Conservation (phyloP, 2,888 invertebrate species). For the Chalcosyrphus nemorum region DNA sequence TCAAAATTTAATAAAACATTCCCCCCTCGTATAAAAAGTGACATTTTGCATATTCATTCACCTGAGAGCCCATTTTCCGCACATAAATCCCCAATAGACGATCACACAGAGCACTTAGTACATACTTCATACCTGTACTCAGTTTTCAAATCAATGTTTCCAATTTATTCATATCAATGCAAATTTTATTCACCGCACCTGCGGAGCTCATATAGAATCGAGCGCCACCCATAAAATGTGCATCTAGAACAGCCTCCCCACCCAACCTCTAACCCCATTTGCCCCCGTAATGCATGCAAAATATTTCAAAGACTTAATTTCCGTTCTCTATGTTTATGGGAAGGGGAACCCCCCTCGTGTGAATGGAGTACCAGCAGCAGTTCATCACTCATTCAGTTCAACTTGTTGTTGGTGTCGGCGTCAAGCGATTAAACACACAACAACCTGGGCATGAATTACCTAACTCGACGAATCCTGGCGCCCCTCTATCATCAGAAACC, state of each 20-base stretch:
- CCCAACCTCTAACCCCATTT: no score
- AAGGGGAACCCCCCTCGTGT: no score
- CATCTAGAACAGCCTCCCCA: background rate
- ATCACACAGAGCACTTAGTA: conserved; percentile 10
- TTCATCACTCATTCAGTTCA: conserved; percentile 69
- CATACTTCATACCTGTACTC: background rate
- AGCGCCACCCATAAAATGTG: background rate
- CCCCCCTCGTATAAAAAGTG: background rate
- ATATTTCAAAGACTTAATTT: conserved; percentile 73
- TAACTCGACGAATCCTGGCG: conserved; percentile 58
- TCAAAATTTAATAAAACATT: conserved; percentile 41
- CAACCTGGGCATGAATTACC: conserved; percentile 69
- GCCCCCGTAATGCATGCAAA: conserved; percentile 54
- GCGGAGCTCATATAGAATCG: conserved; percentile 6
- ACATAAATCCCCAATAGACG: conserved; percentile 61
- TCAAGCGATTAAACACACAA: conserved; percentile 73
- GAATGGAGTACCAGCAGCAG: conserved; percentile 41
- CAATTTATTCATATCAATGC: conserved; percentile 73
- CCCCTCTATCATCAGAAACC: conserved; percentile 31
- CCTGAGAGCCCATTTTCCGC: conserved; percentile 55
- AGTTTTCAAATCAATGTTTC: conserved; percentile 65
- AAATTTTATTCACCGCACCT: conserved; percentile 72
- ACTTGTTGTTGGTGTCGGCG: conserved; percentile 71
- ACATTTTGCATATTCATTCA: conserved; percentile 38
- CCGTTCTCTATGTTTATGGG: no score